phyloP scores from a whole-genome alignment of 2,113 vertebrate species.

The Phylloscopus whistleri region DNA sequence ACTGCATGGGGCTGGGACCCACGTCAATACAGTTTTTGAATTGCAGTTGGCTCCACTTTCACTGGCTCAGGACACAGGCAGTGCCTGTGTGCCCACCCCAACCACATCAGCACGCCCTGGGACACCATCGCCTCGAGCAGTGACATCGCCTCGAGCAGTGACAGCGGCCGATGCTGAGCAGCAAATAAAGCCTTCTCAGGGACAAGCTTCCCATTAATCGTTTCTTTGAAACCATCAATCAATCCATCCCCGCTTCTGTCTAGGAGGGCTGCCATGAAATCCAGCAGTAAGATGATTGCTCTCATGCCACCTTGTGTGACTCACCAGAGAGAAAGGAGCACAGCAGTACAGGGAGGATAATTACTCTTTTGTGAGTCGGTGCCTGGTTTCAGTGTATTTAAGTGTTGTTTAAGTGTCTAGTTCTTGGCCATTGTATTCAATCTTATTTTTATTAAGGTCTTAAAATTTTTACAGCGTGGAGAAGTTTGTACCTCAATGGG shows the following conservation, averaged over 20 bases:
- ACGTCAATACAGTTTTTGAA: background rate
- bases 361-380: background rate
- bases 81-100: fast-evolving
- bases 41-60: background rate
- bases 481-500: background rate
- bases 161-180: background rate
- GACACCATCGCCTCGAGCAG: too few species aligned
- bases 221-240: background rate
- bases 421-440: background rate
- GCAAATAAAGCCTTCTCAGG: background rate
- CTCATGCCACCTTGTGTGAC: conserved; percentile 14
- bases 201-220: background rate
- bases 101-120: background rate
- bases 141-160: fast-evolving
- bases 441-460: conserved; percentile 40
- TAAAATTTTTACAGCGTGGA: background rate
- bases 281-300: background rate
- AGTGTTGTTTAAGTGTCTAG: conserved; percentile 2
- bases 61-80: background rate
- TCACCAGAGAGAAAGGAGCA: conserved; percentile 12
- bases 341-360: background rate
- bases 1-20: background rate
- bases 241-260: background rate
- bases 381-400: conserved; percentile 29
- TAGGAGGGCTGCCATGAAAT: background rate